Evolutionary conservation across 2,888 invertebrate species (phyloP).

Genomic region (Subacronicta megacephala): DNA sequence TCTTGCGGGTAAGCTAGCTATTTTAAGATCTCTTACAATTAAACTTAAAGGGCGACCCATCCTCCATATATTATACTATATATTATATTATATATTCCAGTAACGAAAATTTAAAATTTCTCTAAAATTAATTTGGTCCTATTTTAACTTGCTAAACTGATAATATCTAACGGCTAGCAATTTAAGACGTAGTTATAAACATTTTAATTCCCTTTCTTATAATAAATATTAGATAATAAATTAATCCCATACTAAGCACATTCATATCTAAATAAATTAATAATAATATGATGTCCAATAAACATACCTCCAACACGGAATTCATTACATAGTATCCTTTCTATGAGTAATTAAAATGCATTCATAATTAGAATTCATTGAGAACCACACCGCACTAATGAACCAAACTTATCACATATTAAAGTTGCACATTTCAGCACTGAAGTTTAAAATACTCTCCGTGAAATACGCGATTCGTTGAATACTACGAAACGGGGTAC

Average conservation of each 20-base stretch:
- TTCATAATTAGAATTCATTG: conserved; percentile 34
- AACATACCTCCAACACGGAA: conserved; percentile 44
- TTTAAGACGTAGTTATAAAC: conserved; percentile 2
- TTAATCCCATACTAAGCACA: too few species aligned
- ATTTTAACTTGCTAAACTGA: conserved; percentile 7
- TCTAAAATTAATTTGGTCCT: too few species aligned
- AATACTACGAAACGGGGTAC: conserved; percentile 29
- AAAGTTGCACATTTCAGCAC: conserved; percentile 60
- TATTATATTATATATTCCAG: too few species aligned
- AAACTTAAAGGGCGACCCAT: conserved; percentile 24
- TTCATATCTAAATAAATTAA: conserved; percentile 11
- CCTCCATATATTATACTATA: too few species aligned
- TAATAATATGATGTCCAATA: conserved; percentile 7
- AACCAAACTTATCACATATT: conserved; percentile 44
- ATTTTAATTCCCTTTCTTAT: conserved; percentile 14
- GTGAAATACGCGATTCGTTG: conserved; percentile 48
- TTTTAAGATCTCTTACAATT: conserved; percentile 18
- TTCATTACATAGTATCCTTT: conserved; percentile 41
- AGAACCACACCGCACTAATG: conserved; percentile 47
- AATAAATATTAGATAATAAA: neutral
- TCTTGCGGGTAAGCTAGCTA: too few species aligned
- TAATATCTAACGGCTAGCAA: too few species aligned
- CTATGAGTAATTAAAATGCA: conserved; percentile 26
- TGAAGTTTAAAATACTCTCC: conserved; percentile 54
- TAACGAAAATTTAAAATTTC: too few species aligned